These are phyloP conservation scores for Hippocampus kuda DNA, from an alignment of 2,797 vertebrate species.

Conservation along the genomic window DNA sequence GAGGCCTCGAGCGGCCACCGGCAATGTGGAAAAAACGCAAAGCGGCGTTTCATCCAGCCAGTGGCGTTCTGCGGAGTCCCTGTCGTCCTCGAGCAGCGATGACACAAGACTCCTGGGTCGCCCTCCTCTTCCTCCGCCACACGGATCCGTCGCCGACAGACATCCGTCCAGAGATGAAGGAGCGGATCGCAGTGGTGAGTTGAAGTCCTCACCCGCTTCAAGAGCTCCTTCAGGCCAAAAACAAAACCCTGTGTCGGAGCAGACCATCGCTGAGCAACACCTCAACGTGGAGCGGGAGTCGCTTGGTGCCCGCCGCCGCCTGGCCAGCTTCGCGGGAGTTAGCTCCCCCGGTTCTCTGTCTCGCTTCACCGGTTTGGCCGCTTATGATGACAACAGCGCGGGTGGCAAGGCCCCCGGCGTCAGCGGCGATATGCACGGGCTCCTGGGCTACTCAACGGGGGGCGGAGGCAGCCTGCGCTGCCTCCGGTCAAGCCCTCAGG, in stretches of 20 bases:
- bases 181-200: slow-evolving; percentile 25
- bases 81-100: slow-evolving; percentile 77
- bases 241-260: slow-evolving; percentile 75
- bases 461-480: slow-evolving; percentile 65
- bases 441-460: slow-evolving; percentile 71
- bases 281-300: slow-evolving; percentile 75
- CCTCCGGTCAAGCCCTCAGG: slow-evolving; percentile 79
- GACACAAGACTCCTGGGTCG: slow-evolving; percentile 58
- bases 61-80: slow-evolving; percentile 80
- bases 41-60: slow-evolving; percentile 46
- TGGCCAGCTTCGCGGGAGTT: slow-evolving; percentile 88
- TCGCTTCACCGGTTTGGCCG: slow-evolving; percentile 75
- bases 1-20: slow-evolving; percentile 63
- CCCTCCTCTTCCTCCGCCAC: slow-evolving; percentile 63
- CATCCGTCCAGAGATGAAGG: slow-evolving; percentile 46
- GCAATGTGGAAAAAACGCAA: slow-evolving; percentile 52
- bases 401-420: slow-evolving; percentile 64
- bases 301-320: slow-evolving; percentile 71
- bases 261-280: slow-evolving; percentile 40
- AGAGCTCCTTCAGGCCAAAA: slow-evolving; percentile 64
- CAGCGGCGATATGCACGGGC: slow-evolving; percentile 53
- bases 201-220: slow-evolving; percentile 60
- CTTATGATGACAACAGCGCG: slow-evolving; percentile 71
- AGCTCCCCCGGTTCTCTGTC: slow-evolving; percentile 79
- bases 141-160: slow-evolving; percentile 45